Evolutionary conservation across 2,113 vertebrate species (phyloP).

Genomic region (Aleadryas rufinucha): DNA sequence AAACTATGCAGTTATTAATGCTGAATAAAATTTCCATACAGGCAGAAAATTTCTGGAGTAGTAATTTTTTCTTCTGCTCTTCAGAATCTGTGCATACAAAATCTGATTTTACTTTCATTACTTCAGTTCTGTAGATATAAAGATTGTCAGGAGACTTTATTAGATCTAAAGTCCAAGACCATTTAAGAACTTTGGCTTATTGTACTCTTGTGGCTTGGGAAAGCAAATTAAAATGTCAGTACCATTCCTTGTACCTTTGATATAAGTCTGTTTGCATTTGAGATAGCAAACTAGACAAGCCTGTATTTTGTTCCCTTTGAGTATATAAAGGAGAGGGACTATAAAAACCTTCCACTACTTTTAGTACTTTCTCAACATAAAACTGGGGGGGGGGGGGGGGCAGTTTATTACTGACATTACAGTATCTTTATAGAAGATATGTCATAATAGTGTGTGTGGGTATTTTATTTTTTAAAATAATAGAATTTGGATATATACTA

Average conservation of each 20-base stretch:
- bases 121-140: not conserved
- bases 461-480: not conserved
- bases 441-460: not conserved
- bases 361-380: not conserved
- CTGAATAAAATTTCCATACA: not conserved
- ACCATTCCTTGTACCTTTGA: not conserved
- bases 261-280: not conserved
- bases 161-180: not conserved
- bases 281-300: not conserved
- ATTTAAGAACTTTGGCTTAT: not conserved
- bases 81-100: not conserved
- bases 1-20: not conserved
- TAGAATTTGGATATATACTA: not conserved
- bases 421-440: not conserved
- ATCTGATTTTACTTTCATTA: not conserved
- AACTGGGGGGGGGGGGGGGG: not conserved
- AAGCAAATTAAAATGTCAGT: not conserved
- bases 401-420: not conserved
- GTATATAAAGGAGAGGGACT: not conserved
- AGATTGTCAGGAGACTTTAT: not conserved
- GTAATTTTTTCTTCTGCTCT: not conserved
- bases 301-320: not conserved
- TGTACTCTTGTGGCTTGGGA: not conserved
- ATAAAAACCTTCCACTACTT: not conserved
- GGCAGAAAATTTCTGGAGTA: not conserved